phyloP scores from a whole-genome alignment of 2,113 vertebrate species.

The Sakesphorus luctuosus region DNA sequence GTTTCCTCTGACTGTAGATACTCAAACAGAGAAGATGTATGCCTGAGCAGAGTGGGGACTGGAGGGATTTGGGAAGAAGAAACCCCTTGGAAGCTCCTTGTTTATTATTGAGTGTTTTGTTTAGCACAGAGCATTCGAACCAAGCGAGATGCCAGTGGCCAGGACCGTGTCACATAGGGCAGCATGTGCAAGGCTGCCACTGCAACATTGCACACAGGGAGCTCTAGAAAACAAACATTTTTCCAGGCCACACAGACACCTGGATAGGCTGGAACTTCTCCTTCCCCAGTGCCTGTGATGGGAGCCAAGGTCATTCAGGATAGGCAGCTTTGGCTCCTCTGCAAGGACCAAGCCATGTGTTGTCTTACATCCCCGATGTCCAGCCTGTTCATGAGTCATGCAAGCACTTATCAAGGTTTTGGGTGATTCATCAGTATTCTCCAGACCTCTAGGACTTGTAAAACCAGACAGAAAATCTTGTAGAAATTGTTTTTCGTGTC shows the following conservation, averaged over 20 bases:
- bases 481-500: constrained; percentile 30
- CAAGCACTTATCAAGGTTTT: background rate
- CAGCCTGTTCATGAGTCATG: background rate
- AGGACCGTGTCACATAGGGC: accelerated
- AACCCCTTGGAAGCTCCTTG: background rate
- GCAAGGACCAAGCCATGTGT: accelerated
- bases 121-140: background rate
- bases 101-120: background rate
- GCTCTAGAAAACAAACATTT: background rate
- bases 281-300: accelerated
- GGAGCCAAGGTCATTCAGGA: background rate
- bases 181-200: background rate
- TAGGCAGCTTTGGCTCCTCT: background rate
- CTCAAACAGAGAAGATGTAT: background rate
- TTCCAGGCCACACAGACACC: background rate
- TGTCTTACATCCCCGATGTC: background rate
- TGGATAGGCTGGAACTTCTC: background rate
- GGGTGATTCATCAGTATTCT: background rate
- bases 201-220: background rate
- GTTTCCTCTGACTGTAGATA: background rate
- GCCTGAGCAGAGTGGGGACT: background rate
- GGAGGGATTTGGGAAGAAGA: background rate
- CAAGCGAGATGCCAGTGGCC: accelerated
- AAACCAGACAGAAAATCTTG: constrained; percentile 35
- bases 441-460: background rate